Evolutionary conservation across 23 tunicate species (phyloP), one percentile per base, ranked within the genome.

Genomic region (Ascidia mentula): DNA sequence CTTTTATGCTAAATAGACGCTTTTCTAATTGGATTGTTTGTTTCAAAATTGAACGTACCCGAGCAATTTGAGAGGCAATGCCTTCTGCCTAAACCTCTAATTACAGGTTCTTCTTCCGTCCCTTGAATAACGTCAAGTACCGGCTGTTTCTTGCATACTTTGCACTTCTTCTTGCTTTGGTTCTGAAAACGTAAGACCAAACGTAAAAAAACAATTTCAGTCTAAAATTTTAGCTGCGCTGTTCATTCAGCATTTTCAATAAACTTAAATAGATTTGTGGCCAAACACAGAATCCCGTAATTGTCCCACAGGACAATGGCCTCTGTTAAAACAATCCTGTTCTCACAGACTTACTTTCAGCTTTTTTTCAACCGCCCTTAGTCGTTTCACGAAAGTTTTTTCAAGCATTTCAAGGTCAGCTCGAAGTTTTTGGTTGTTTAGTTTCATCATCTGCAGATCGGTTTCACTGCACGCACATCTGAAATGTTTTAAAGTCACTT

Each of bases 51-150:
- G 13, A 18, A 69, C 30, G 18, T 74, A 74, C 78, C 53, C 30
- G 78, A 74, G 28, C 78, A 74, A 35, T 74, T 39, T 18, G 20
- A 5, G 6, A 46, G 78, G 18, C 78, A 74, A 37, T 31, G 13
- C 30, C 34, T 6, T 36, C 46, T 4, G 37, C n/a, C 37, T 3
- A 22, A 34, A 34, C 18, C 74, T 70, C 31, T 4, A 2, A 70
- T 18, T 30, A 34, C 74, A 70, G 74, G 5, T 17, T 70, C 74
- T 6, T 70, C 38, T 6, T 70, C 74, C 31, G 39, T 70, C 7
- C 38, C 38, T n/a, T 70, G 39, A 7, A 70, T 70, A 32, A 70
- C 32, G 13, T 70, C 74, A 28, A 70, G 74, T 18, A 34, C n/a
- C 2, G 74, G 39, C 32, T 70, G n/a, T 4, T 70, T 30, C 8